Evolutionary conservation across 2,888 invertebrate species (phyloP).

Genomic region (Plagiodera versicolora): DNA sequence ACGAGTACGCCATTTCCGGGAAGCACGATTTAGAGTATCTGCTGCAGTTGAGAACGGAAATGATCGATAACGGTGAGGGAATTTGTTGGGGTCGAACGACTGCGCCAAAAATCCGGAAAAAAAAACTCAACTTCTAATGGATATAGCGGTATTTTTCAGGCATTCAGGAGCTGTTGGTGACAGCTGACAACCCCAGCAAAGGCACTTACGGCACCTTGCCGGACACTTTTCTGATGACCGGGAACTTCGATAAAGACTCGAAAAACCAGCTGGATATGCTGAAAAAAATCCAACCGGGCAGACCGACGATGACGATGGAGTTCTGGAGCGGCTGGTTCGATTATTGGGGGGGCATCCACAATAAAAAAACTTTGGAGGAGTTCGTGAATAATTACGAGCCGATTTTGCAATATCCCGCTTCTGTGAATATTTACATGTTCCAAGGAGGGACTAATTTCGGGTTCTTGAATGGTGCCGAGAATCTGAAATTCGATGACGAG

Average conservation of each 20-base stretch:
- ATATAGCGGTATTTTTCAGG: no score
- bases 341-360: slow-evolving; percentile 56
- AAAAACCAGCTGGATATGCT: slow-evolving; percentile 28
- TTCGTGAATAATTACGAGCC: slow-evolving; percentile 24
- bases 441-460: slow-evolving; percentile 87
- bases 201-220: slow-evolving; percentile 38
- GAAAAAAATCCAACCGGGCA: slow-evolving; percentile 35
- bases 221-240: slow-evolving; percentile 51
- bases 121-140: no score
- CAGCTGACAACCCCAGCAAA: slow-evolving; percentile 55
- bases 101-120: no score
- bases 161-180: slow-evolving; percentile 56
- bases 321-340: slow-evolving; percentile 66
- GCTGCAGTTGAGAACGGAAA: background rate
- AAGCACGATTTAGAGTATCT: slow-evolving; percentile 2
- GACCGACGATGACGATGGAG: slow-evolving; percentile 62
- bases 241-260: slow-evolving; percentile 29
- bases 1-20: slow-evolving; percentile 8
- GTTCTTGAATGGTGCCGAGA: slow-evolving; percentile 58
- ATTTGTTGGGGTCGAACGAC: no score
- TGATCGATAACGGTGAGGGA: background rate
- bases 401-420: slow-evolving; percentile 53
- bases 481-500: slow-evolving; percentile 24
- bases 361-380: slow-evolving; percentile 2
- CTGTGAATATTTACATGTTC: slow-evolving; percentile 90